Conservation (phyloP, 2,113 vertebrate species). For the Austrofundulus limnaeus region DNA sequence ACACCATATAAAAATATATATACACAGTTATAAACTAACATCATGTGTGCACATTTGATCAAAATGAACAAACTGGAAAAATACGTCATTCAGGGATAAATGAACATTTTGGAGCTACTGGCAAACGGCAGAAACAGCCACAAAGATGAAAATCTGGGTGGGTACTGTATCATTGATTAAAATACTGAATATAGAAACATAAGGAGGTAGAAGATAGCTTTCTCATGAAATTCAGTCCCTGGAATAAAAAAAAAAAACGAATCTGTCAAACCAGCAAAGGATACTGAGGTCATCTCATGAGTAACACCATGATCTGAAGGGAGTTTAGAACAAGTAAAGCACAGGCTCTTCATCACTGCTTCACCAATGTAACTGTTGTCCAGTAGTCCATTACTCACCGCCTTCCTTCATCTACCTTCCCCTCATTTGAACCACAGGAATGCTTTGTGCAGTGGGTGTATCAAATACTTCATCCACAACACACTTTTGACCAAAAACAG, state of each 20-base stretch:
- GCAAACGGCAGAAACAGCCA: slow-evolving; percentile 6
- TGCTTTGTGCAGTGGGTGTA: slow-evolving; percentile 42
- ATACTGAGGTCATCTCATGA: slow-evolving; percentile 30
- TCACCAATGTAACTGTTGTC: slow-evolving; percentile 30
- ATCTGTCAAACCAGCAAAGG: slow-evolving; percentile 16
- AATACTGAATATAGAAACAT: neutral
- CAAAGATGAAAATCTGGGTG: neutral
- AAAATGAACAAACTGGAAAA: neutral
- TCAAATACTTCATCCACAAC: slow-evolving; percentile 25
- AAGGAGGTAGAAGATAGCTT: slow-evolving; percentile 1
- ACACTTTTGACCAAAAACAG: slow-evolving; percentile 16
- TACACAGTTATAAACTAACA: neutral
- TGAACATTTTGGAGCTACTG: slow-evolving; percentile 6
- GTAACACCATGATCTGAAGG: slow-evolving; percentile 11
- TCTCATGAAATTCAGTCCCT: neutral
- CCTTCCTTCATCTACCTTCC: slow-evolving; percentile 20
- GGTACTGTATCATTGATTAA: too few species aligned
- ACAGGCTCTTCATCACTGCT: slow-evolving; percentile 17
- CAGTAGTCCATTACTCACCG: slow-evolving; percentile 37
- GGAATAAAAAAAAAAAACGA: neutral
- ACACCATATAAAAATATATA: neutral
- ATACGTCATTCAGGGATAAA: neutral
- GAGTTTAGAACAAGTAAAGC: slow-evolving; percentile 26
- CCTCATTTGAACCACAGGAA: slow-evolving; percentile 46
- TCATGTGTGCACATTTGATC: neutral